Evolutionary conservation across 2,113 vertebrate species (phyloP).

Genomic region (Scortum barcoo): DNA sequence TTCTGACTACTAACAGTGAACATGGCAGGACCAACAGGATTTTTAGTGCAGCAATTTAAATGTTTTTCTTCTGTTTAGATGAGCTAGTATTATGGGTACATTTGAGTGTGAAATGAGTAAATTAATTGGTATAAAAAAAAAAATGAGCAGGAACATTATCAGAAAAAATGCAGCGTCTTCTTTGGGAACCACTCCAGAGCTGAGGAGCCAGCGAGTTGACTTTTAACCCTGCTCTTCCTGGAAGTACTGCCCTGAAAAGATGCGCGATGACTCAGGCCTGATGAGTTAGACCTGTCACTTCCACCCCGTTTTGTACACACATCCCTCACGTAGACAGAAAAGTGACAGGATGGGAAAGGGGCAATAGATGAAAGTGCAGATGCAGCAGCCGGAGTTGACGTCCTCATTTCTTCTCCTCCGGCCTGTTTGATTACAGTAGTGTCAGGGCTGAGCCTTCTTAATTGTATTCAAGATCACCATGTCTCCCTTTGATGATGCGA

Average conservation of each 20-base stretch:
- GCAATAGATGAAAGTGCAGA: slow-evolving; percentile 76
- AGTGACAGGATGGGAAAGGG: slow-evolving; percentile 62
- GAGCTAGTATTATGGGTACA: background rate
- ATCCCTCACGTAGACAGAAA: slow-evolving; percentile 52
- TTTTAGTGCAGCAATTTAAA: background rate
- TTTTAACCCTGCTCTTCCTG: slow-evolving; percentile 4
- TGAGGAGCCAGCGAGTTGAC: background rate
- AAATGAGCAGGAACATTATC: too few species aligned
- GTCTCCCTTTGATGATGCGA: slow-evolving; percentile 72
- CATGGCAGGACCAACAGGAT: background rate
- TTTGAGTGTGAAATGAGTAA: too few species aligned
- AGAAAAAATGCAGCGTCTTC: too few species aligned
- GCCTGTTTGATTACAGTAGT: slow-evolving; percentile 75
- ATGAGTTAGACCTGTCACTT: slow-evolving; percentile 54
- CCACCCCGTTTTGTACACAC: slow-evolving; percentile 45
- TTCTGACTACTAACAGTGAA: background rate
- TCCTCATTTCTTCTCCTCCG: slow-evolving; percentile 68
- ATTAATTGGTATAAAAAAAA: background rate
- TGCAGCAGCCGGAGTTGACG: slow-evolving; percentile 66
- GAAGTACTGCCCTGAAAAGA: slow-evolving; percentile 9
- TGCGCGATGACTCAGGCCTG: slow-evolving; percentile 27
- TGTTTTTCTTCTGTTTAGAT: background rate
- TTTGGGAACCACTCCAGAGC: background rate
- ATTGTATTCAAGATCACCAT: slow-evolving; percentile 73
- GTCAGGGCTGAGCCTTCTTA: slow-evolving; percentile 71